These are phyloP conservation scores for Sceloporus undulatus DNA, from an alignment of 2,113 vertebrate species.

Conservation along the genomic window DNA sequence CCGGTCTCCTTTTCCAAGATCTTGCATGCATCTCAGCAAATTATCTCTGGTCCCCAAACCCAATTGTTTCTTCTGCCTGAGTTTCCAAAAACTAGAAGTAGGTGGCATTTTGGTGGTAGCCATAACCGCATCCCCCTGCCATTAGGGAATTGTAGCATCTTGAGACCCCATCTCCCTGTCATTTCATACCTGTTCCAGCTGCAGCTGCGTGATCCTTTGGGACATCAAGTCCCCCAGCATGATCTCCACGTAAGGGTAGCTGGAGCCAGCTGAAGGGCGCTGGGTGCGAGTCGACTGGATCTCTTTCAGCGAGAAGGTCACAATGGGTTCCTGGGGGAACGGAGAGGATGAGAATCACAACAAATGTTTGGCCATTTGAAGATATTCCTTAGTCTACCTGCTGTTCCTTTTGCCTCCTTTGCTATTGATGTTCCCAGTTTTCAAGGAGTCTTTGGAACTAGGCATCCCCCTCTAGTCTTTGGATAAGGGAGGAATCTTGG, in stretches of 20 bases:
- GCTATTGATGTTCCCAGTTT: not conserved
- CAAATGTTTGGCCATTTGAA: too few species aligned
- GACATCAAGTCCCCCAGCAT: constrained; percentile 87
- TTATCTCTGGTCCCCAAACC: not conserved
- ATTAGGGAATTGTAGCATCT: not conserved
- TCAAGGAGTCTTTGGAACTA: not conserved
- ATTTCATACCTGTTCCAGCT: constrained; percentile 90
- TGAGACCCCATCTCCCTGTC: rapidly evolving
- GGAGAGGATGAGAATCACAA: too few species aligned
- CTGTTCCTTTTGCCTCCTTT: not conserved
- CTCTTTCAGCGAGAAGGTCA: constrained; percentile 91
- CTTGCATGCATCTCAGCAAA: not conserved
- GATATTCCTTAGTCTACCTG: not conserved
- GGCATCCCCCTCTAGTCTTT: too few species aligned
- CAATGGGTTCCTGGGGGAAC: constrained; percentile 83
- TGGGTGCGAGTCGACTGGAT: constrained; percentile 93
- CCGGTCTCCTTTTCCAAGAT: not conserved
- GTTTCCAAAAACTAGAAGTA: not conserved
- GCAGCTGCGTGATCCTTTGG: constrained; percentile 90
- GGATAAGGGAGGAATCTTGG: too few species aligned
- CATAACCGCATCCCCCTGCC: not conserved
- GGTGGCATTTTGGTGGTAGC: not conserved
- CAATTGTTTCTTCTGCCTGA: not conserved
- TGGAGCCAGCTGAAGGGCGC: constrained; percentile 87
- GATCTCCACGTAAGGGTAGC: constrained; percentile 94